Percentiles rank a stretch among this genome's conserved stretches.
These are phyloP conservation scores for Bhutanitis thaidina DNA, from an alignment of 2,888 invertebrate species.

Conservation along the genomic window DNA sequence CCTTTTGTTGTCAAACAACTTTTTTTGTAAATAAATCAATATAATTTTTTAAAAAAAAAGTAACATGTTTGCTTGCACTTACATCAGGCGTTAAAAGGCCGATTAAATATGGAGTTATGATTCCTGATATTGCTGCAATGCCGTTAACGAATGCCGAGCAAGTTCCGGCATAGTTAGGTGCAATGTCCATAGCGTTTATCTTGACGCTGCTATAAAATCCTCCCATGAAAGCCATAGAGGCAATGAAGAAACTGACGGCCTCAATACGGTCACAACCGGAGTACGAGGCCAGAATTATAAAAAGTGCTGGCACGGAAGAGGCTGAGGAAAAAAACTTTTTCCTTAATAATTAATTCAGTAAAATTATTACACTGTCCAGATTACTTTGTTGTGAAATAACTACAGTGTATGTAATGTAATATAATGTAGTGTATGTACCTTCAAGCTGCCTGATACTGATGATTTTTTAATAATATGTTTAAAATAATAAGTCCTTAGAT, in stretches of 20 bases:
- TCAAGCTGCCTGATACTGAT: no score
- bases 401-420: no score
- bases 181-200: conserved; percentile 83
- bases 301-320: conserved; percentile 81
- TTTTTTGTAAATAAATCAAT: no score
- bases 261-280: conserved; percentile 76
- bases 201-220: conserved; percentile 85
- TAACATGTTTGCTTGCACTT: conserved; percentile 43
- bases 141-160: conserved; percentile 83
- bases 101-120: conserved; percentile 80
- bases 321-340: conserved; percentile 55
- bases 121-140: conserved; percentile 81
- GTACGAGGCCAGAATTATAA: conserved; percentile 82
- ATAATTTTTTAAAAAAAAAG: no score
- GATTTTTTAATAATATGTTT: no score
- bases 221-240: conserved; percentile 84
- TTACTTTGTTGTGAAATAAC: no score
- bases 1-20: no score
- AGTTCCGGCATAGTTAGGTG: conserved; percentile 82
- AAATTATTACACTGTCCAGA: background rate
- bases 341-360: conserved; percentile 24
- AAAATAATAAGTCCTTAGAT: no score
- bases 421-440: no score
- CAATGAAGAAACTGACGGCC: conserved; percentile 78
- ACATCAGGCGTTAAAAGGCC: conserved; percentile 81